Conservation (phyloP, 2,113 vertebrate species). For the Lepisosteus oculatus region DNA sequence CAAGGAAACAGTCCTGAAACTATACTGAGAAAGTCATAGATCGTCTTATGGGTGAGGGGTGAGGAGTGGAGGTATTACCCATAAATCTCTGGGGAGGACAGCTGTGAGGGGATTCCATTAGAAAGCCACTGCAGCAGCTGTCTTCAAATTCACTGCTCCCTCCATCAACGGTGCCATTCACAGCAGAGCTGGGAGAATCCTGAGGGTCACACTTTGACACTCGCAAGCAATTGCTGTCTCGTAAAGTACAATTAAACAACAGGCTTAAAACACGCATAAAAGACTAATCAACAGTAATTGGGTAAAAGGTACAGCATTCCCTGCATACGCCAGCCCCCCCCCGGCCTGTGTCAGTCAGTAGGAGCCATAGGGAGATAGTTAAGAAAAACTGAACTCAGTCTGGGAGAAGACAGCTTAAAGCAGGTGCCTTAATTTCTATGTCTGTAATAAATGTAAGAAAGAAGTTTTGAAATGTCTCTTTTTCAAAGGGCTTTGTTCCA, state of each 20-base stretch:
- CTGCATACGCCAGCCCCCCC: too few relatives aligned
- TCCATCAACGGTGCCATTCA: not conserved
- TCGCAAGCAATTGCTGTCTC: not conserved
- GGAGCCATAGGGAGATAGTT: too few relatives aligned
- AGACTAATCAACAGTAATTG: too few relatives aligned
- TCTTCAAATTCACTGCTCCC: conserved; percentile 20
- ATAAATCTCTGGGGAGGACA: conserved; percentile 43
- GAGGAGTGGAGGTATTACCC: conserved; percentile 10
- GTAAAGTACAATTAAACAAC: not conserved
- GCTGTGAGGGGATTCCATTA: conserved; percentile 22
- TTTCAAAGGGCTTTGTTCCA: too few relatives aligned
- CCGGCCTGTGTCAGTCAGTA: too few relatives aligned
- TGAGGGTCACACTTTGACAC: not conserved
- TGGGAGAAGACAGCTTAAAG: too few relatives aligned
- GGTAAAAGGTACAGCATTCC: too few relatives aligned
- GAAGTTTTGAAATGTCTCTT: too few relatives aligned
- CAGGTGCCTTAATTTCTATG: too few relatives aligned
- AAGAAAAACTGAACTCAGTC: too few relatives aligned
- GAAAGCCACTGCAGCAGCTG: conserved; percentile 28
- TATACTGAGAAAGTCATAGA: conserved; percentile 37
- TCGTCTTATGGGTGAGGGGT: conserved; percentile 22
- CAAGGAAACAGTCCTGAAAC: conserved; percentile 50
- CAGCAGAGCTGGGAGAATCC: not conserved
- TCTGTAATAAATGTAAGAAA: too few relatives aligned
- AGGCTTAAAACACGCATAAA: not conserved